Percentiles rank a stretch among this genome's conserved stretches.
Evolutionary conservation across 2,888 invertebrate species (phyloP).

Genomic region (Ferdinandea cuprea): DNA sequence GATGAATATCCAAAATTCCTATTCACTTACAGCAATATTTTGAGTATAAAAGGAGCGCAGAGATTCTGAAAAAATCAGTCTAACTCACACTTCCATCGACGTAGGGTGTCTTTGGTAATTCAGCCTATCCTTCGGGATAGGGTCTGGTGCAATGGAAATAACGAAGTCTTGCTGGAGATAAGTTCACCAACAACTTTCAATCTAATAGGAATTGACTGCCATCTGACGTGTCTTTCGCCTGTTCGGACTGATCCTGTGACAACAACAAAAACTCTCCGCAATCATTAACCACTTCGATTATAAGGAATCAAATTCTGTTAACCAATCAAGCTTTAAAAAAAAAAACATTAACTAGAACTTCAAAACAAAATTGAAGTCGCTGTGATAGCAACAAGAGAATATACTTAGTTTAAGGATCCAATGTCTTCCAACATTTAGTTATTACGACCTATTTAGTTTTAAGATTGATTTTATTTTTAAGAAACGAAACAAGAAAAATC

Average conservation of each 20-base stretch:
- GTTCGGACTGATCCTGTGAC: not conserved
- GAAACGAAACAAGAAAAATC: conserved; percentile 65
- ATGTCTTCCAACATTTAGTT: conserved; percentile 62
- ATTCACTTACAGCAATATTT: not conserved
- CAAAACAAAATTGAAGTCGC: conserved; percentile 13
- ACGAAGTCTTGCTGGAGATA: not conserved
- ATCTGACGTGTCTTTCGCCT: too few relatives aligned
- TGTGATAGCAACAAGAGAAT: conserved; percentile 68
- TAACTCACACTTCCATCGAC: conserved; percentile 61
- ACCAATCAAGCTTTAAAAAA: conserved; percentile 54
- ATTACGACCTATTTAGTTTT: conserved; percentile 11
- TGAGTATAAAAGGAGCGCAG: conserved; percentile 59
- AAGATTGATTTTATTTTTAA: conserved; percentile 41
- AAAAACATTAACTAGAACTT: conserved; percentile 16
- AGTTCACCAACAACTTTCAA: not conserved
- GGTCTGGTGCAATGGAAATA: conserved; percentile 1
- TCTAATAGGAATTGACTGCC: not conserved
- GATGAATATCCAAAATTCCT: conserved; percentile 43
- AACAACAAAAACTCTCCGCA: not conserved
- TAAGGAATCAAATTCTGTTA: conserved; percentile 20
- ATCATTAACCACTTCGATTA: not conserved
- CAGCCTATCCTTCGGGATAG: conserved; percentile 46
- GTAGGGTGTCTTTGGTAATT: conserved; percentile 22
- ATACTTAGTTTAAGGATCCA: conserved; percentile 42
- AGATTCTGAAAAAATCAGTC: conserved; percentile 62